Evolutionary conservation across 2,797 vertebrate genomes (phyloP).

Genomic region (Hephaestus fuliginosus): DNA sequence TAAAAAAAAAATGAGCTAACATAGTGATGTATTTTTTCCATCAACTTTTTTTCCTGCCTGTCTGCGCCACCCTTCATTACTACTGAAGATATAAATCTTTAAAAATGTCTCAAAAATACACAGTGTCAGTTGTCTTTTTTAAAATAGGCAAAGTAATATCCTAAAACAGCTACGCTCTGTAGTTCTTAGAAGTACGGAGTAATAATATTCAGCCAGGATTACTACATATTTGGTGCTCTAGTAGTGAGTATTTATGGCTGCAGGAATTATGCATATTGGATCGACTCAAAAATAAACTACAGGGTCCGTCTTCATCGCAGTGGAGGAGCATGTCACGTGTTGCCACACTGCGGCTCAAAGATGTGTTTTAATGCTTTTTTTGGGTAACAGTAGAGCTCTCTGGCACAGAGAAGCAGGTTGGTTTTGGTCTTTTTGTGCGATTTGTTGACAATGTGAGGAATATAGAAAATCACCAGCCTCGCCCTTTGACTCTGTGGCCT

Average conservation of each 20-base stretch:
- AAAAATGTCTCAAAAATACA: not conserved
- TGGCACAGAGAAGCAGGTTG: too few species aligned
- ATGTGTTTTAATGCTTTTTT: too few species aligned
- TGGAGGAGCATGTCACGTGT: not conserved
- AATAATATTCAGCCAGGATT: constrained; percentile 2
- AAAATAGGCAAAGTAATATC: not conserved
- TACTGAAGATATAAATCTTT: not conserved
- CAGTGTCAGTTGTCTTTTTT: not conserved
- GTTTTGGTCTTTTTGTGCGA: too few species aligned
- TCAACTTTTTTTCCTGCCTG: not conserved
- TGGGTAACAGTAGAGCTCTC: too few species aligned
- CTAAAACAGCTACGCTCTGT: not conserved
- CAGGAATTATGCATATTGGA: not conserved
- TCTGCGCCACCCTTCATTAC: not conserved
- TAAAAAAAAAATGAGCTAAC: not conserved
- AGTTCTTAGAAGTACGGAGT: constrained; percentile 4
- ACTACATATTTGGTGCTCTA: constrained; percentile 9
- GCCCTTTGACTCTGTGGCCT: too few species aligned
- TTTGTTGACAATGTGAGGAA: too few species aligned
- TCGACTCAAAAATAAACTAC: constrained; percentile 8
- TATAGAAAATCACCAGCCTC: not conserved
- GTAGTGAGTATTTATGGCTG: not conserved
- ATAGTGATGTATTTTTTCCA: not conserved
- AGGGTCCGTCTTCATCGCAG: fast-evolving
- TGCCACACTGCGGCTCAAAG: too few species aligned